Evolutionary conservation across 2,797 vertebrate species (phyloP), one percentile per base, ranked within the genome.

Genomic region (Microctenopoma lineatum): DNA sequence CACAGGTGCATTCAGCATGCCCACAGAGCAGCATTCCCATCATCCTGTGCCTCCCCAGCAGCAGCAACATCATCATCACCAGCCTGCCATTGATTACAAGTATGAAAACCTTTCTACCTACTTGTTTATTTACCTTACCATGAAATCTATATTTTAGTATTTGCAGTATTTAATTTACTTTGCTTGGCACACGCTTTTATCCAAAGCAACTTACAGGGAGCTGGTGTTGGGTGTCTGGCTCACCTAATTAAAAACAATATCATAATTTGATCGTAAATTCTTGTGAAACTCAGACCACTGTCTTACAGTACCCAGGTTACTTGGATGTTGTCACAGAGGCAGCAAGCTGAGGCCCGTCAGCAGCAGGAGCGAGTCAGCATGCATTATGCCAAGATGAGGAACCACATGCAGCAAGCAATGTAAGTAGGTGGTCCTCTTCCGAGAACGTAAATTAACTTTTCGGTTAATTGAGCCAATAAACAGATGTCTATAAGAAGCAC

Each of bases 321-420:
- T 80, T 98, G 97, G 97, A 98, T 98, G 96, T 91, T 98, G 92
- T 96, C 97, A 72, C 97, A 98, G 88, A 95, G 96, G 88, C 97
- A 97, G 90, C 96, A 97, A 89, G 95, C 96, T 84, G 96, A 97
- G 89, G 95, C 93, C 78, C 93, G 94, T 73, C 96, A 98, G 72
- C 97, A 98, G 59, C 97, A 98, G 85, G 97, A 98, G 80, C 94
- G 96, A 86, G 95, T 87, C 36, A 92, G 94, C 84, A 94, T 97
- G 95, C 96, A 97, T 89, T 97, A 96, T 51, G 95, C 96, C 86
- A 98, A 98, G 93, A 96, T 98, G 94, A 96, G 96, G 92, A 96
- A 94, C 90, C 97, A 97, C 93, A 94, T 98, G 92, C 97, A 97
- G 78, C 96, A 98, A 58, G 93, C 96, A 64, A 96, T 98, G 96